Percentiles rank a stretch among this genome's conserved stretches.
Evolutionary conservation across 2,113 vertebrate genomes (phyloP).

Genomic region (Trichomycterus rosablanca): DNA sequence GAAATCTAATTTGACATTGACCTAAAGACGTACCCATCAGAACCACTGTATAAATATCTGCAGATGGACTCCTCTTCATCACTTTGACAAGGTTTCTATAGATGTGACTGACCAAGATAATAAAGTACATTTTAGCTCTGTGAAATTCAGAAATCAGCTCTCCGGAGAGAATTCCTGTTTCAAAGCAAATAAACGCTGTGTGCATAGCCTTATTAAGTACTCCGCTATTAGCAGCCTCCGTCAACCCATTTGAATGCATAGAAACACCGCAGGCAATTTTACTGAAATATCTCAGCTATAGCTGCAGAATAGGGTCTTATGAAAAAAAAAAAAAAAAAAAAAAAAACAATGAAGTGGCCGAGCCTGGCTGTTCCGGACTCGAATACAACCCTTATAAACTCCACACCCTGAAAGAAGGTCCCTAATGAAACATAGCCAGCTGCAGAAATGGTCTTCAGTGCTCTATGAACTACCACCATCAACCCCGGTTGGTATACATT

Average conservation of each 20-base stretch:
- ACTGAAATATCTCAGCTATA: background rate
- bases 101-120: too few relatives aligned
- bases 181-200: background rate
- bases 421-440: slow-evolving; percentile 12
- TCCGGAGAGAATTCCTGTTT: background rate
- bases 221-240: background rate
- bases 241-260: slow-evolving; percentile 1
- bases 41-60: too few relatives aligned
- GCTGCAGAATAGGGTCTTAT: background rate
- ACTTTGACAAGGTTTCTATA: too few relatives aligned
- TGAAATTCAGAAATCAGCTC: background rate
- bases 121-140: background rate
- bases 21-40: too few relatives aligned
- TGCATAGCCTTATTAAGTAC: slow-evolving; percentile 1
- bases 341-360: too few relatives aligned
- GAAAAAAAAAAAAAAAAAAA: background rate
- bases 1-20: too few relatives aligned
- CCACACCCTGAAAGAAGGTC: slow-evolving; percentile 11
- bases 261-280: background rate
- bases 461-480: slow-evolving; percentile 12
- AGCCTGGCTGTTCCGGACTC: background rate
- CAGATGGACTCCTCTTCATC: too few relatives aligned
- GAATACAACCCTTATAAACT: slow-evolving; percentile 7
- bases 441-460: slow-evolving; percentile 9
- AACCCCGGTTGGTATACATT: slow-evolving; percentile 19